Conservation (phyloP, 2,797 vertebrate species). For the Notolabrus celidotus region DNA sequence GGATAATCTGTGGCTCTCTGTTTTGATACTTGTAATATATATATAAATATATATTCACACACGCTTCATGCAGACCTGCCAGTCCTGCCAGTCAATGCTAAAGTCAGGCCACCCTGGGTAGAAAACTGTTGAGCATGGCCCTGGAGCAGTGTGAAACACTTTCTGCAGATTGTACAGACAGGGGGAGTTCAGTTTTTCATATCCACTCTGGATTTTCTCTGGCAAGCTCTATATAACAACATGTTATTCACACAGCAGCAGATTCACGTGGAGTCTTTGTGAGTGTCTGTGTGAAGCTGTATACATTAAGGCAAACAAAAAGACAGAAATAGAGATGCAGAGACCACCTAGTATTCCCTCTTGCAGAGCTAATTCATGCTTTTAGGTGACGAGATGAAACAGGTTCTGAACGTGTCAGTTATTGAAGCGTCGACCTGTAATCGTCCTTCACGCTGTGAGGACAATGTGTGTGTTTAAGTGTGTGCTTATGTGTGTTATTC, state of each 20-base stretch:
- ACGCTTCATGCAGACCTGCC: too few species aligned
- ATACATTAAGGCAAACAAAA: not conserved
- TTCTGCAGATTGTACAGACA: too few species aligned
- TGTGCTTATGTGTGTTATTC: not conserved
- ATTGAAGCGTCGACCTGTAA: not conserved
- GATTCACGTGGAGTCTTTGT: not conserved
- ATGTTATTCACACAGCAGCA: conserved; percentile 18
- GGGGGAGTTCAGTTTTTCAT: too few species aligned
- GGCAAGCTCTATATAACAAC: not conserved
- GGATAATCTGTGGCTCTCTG: too few species aligned
- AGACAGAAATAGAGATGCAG: not conserved
- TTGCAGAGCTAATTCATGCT: conserved; percentile 10
- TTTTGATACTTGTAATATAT: too few species aligned
- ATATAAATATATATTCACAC: too few species aligned
- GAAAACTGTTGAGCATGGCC: too few species aligned
- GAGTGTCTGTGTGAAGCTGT: not conserved
- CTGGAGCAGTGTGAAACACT: too few species aligned
- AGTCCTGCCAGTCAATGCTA: too few species aligned
- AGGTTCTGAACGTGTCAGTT: not conserved
- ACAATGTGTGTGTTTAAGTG: not conserved
- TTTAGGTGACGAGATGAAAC: conserved; percentile 4
- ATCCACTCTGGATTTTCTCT: too few species aligned
- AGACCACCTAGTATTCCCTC: not conserved
- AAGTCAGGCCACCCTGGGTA: too few species aligned
- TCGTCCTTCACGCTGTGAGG: not conserved